These are phyloP conservation scores for Calameuta filiformis DNA, from an alignment of 2,888 invertebrate genomes.

Conservation along the genomic window DNA sequence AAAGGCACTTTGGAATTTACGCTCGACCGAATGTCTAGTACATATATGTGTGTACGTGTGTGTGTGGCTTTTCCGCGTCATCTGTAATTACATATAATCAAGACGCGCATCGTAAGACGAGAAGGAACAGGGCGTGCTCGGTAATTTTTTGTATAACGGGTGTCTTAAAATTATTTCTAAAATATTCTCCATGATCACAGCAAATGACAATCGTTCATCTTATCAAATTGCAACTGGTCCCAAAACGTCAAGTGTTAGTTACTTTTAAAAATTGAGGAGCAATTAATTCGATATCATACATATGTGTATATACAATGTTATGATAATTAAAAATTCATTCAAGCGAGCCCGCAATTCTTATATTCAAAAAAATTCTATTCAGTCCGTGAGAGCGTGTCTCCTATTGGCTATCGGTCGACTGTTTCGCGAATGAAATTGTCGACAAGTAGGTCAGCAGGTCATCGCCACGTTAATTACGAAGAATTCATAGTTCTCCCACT, in stretches of 20 bases:
- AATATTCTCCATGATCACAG: not conserved
- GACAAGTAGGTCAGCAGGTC: slow-evolving; percentile 54
- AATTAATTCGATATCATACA: not conserved
- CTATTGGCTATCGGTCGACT: slow-evolving; percentile 7
- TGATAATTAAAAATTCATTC: not conserved
- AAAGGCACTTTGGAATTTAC: slow-evolving; percentile 20
- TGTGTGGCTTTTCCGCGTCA: slow-evolving; percentile 19
- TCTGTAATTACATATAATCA: slow-evolving; percentile 30
- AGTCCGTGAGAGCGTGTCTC: slow-evolving; percentile 15
- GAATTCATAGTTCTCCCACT: slow-evolving; percentile 44
- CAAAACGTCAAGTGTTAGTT: not conserved
- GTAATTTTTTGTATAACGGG: slow-evolving; percentile 4
- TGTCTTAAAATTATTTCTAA: not conserved
- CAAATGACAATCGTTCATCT: not conserved
- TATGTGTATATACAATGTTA: not conserved
- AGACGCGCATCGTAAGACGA: slow-evolving; percentile 11
- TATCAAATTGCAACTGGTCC: not conserved
- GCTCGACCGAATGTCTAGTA: slow-evolving; percentile 13
- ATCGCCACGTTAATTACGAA: slow-evolving; percentile 50
- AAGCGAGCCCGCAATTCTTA: not conserved
- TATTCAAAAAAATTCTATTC: slow-evolving; percentile 6
- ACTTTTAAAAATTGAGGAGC: not conserved
- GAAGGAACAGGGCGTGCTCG: slow-evolving; percentile 8
- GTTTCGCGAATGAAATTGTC: slow-evolving; percentile 15
- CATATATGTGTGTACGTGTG: not conserved